Percentiles rank a stretch among this genome's conserved stretches.
Conservation (phyloP, 2,797 vertebrate genomes). For the Dendrocincla fuliginosa region DNA sequence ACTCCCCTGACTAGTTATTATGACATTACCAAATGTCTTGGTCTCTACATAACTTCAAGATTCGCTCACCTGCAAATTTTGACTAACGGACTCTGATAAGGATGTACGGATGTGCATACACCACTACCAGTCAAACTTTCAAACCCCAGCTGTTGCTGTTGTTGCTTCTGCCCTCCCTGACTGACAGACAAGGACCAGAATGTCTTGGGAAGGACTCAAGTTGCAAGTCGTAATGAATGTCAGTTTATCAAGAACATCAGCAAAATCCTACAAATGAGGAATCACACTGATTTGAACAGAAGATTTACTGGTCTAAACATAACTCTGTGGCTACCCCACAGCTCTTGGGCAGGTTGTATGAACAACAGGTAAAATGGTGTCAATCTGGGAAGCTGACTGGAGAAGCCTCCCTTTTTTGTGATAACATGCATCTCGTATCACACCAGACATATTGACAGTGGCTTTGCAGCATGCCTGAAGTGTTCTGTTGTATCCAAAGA, state of each 20-base stretch:
- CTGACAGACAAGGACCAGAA: background rate
- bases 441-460: background rate
- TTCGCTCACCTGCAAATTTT: background rate
- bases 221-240: background rate
- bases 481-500: background rate
- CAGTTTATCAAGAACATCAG: background rate
- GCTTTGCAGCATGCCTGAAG: background rate
- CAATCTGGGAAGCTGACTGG: background rate
- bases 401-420: background rate
- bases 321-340: background rate
- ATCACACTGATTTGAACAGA: background rate
- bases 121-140: background rate
- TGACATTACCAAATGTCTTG: background rate
- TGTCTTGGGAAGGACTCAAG: background rate
- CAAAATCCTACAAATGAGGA: background rate
- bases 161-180: conserved; percentile 4
- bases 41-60: background rate
- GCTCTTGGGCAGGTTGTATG: conserved; percentile 1
- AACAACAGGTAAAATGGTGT: conserved; percentile 31
- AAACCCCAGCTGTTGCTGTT: background rate
- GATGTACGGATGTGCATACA: background rate
- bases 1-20: background rate
- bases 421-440: background rate
- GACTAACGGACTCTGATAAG: background rate
- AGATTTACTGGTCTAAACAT: background rate